Base-by-base conservation (phyloP, 1,140 invertebrate genomes). In the Subanguina moxae region DNA sequence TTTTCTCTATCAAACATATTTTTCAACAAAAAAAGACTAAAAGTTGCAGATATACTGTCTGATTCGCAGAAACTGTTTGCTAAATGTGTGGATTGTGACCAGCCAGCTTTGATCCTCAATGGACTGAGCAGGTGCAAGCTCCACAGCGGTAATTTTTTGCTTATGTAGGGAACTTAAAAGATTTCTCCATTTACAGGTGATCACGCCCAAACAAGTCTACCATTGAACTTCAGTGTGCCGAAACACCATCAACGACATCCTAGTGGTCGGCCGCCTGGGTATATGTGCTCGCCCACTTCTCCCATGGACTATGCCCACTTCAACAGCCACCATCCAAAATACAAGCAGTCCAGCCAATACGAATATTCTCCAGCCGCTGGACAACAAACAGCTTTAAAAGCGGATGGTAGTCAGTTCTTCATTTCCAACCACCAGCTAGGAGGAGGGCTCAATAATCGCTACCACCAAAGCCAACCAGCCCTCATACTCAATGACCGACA, bases 21-120 rank as follows among this genome's bases (percentile, higher is more conserved):
- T 38, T 3, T 3, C 3, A 38, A 38, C 11, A 38, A 38, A 38
- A 38, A 38, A 38, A 38, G 11, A 38, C 32, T 8, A 3, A 21
- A 3, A 32, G 13, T 61, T 61, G 5, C 28, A 61, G 58, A 61
- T 61, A 30, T 61, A 5, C 28, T 61, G 21, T 5, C 19, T 8
- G 38, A 43, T 43, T 5, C 28, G 3, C 58, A 61, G 58, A 43
- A 32, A 43, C 28, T 61, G 19, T 61, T 61, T 43, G 38, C 58
- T 5, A 61, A 30, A n/a, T 61, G 58, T 28, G 38, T 61, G 28
- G 58, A 61, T 43, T 61, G 58, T 43, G 58, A 61, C 28, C 28
- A 43, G 58, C 58, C 58, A 28, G 58, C 58, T 5, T 13, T 61
- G n/a, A 19, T 61, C 27, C 28, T 61, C 3, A 21, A 30, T 30